A percentile compares a stretch with the other conserved stretches of the same genome.
Conservation (phyloP, 2,797 vertebrate species). For the Crax fasciolata region DNA sequence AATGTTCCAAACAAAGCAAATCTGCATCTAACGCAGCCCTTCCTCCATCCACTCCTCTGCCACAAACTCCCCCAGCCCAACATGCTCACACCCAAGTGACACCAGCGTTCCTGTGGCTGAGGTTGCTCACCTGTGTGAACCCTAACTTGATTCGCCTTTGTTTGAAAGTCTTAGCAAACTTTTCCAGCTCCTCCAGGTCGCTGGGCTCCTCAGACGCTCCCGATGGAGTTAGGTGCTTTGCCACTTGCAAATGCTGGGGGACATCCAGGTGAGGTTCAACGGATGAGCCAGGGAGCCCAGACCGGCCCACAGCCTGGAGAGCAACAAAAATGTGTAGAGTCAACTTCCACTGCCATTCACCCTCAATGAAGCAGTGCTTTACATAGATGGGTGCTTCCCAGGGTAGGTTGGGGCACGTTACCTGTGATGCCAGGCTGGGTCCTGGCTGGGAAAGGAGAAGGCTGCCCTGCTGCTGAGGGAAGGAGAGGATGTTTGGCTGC, state of each 20-base stretch:
- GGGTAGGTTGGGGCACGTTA: constrained; percentile 63
- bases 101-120: fast-evolving
- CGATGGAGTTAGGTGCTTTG: constrained; percentile 88
- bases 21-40: not conserved
- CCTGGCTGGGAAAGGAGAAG: constrained; percentile 93
- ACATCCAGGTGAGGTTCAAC: constrained; percentile 94
- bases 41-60: not conserved
- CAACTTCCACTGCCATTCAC: fast-evolving
- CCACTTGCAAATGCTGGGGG: constrained; percentile 89
- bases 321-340: not conserved
- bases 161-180: constrained; percentile 98
- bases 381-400: not conserved
- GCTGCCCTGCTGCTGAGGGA: constrained; percentile 90
- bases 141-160: constrained; percentile 97
- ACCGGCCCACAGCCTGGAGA: constrained; percentile 89
- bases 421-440: constrained; percentile 93
- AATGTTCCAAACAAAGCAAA: not conserved
- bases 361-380: not conserved
- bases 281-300: constrained; percentile 89
- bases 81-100: not conserved
- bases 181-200: constrained; percentile 96
- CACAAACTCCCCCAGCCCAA: not conserved
- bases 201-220: constrained; percentile 91
- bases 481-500: constrained; percentile 93
- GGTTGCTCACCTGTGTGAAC: constrained; percentile 92